phyloP scores from a whole-genome alignment of 2,888 invertebrate genomes.

The Pristionchus arcanus region DNA sequence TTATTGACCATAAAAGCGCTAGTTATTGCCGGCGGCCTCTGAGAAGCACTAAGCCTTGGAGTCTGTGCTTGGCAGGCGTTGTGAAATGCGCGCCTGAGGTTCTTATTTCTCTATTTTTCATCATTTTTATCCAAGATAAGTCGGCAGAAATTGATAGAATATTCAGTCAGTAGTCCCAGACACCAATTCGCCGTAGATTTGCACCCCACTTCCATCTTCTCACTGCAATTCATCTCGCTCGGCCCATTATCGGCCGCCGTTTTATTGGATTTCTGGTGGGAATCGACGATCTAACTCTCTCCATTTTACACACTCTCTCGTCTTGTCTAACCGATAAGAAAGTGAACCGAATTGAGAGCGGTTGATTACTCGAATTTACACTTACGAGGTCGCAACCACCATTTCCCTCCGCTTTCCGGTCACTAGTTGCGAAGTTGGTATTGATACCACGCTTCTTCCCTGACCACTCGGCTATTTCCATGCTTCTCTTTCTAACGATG shows the following conservation, averaged over 20 bases:
- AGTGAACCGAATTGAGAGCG: neutral
- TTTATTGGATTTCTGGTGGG: neutral
- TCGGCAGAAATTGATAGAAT: neutral
- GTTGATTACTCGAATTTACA: neutral
- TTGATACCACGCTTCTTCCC: no score
- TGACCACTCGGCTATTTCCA: no score
- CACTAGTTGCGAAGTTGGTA: neutral
- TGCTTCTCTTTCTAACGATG: no score
- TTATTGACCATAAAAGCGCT: conserved; percentile 8
- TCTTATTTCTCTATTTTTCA: neutral
- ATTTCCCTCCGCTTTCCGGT: neutral
- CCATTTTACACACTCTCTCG: neutral
- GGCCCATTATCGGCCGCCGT: neutral
- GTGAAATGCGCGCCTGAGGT: neutral
- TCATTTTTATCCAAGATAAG: neutral
- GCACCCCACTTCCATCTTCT: neutral
- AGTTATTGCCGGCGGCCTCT: neutral
- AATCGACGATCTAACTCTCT: neutral
- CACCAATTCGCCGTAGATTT: neutral
- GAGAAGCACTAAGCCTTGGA: neutral
- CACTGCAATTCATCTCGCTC: neutral
- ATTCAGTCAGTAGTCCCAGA: neutral
- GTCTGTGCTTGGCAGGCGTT: neutral
- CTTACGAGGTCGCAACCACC: neutral
- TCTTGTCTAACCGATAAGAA: neutral